phyloP scores from a whole-genome alignment of 2,113 vertebrate genomes.

The Peromyscus leucopus region DNA sequence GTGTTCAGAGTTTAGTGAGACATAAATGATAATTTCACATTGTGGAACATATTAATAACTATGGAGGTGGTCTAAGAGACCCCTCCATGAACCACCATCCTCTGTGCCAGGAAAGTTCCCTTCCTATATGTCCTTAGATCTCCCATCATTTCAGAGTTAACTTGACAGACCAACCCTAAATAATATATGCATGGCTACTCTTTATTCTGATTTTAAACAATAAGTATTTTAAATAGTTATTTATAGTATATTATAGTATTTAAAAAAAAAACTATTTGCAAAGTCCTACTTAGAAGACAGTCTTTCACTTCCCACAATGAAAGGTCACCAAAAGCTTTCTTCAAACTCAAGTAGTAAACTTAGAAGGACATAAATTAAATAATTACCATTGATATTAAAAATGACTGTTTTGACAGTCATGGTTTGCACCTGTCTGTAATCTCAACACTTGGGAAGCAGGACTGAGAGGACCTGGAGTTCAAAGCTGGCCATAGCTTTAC shows the following conservation, averaged over 20 bases:
- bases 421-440: background rate
- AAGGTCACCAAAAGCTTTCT: background rate
- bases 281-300: background rate
- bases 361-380: conserved; percentile 47
- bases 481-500: background rate
- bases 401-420: background rate
- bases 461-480: background rate
- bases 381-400: conserved; percentile 44
- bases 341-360: conserved; percentile 20
- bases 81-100: background rate
- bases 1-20: background rate
- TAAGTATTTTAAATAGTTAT: too few species aligned
- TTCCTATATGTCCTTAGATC: background rate
- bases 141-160: conserved; percentile 28
- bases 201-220: conserved; percentile 27
- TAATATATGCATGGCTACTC: background rate
- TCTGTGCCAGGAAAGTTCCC: background rate
- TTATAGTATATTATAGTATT: too few species aligned
- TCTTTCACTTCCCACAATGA: background rate
- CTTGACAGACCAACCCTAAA: conserved; percentile 13
- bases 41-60: background rate
- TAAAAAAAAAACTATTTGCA: background rate
- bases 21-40: background rate
- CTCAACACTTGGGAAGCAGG: background rate
- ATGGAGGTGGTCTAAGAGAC: background rate